Base-by-base conservation (phyloP, 2,888 invertebrate species). In the Nymphalis c-album region DNA sequence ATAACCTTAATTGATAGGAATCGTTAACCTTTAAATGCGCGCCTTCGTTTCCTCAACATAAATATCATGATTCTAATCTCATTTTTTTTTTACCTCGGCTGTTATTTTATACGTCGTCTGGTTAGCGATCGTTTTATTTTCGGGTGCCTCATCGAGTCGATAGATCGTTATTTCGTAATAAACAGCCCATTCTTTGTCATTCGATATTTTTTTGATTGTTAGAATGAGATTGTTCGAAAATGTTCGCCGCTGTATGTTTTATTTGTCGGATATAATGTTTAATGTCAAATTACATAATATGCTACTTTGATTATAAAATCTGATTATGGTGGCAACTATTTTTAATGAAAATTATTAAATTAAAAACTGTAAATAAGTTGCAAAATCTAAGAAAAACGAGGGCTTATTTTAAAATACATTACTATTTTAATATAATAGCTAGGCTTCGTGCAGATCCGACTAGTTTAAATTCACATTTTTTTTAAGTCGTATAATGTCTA, bases 1-100 rank as follows among this genome's bases (percentile, higher is more conserved):
- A 90, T 90, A 91, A 91, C 91, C 89, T 88, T 91, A 92, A 91
- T 92, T 91, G 92, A 92, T 92, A 91, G 91, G 85, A 88, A 91
- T 92, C 91, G 91, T 90, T 91, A 90, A 74, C 71, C 86, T 91
- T 90, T 90, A 88, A 90, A 88, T 85, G 86, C 57, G 87, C 85
- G 82, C 85, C 84, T 77, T 81, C 85, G 87, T 87, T 88, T 86
- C 91, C 87, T 85, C 80, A 80, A 86, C 88, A 90, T 91, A 91
- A 91, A 91, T 89, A 90, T 84, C 81, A 78, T 78, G 92, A 92
- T 92, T 86, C 82, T 86, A 85, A 91, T 92, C 91, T 88, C 75
- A 71, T 77, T 80, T 90, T 22, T n/a, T 22, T 90, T 91, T 86
- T 84, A 77, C 77, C 77, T 78, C 77, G 74, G 20, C 79, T 80